Evolutionary conservation across 2,888 invertebrate species (phyloP).

Genomic region (Alcis repandata): DNA sequence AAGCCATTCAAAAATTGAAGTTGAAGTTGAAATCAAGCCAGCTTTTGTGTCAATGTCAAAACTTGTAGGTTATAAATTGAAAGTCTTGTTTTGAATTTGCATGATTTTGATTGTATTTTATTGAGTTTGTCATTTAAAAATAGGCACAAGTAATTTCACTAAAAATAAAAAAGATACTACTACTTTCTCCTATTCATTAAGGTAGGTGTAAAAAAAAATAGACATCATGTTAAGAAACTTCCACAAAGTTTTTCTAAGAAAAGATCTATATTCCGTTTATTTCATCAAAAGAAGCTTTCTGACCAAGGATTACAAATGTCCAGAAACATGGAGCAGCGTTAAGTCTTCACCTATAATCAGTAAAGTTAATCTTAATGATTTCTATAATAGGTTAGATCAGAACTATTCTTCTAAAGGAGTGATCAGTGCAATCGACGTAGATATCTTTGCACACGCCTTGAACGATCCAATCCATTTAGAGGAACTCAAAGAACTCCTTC

Average conservation of each 20-base stretch:
- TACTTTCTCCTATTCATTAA: neutral
- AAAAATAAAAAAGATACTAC: neutral
- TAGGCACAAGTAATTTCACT: neutral
- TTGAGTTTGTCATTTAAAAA: no score
- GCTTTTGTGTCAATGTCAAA: no score
- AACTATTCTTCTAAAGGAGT: slow-evolving; percentile 87
- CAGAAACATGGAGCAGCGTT: slow-evolving; percentile 90
- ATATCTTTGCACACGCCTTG: slow-evolving; percentile 91
- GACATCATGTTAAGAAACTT: slow-evolving; percentile 59
- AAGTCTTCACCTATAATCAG: slow-evolving; percentile 87
- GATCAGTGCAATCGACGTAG: slow-evolving; percentile 93
- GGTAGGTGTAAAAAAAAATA: neutral
- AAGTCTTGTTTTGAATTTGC: no score
- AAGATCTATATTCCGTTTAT: slow-evolving; percentile 41
- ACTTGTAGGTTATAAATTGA: no score
- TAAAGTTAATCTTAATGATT: slow-evolving; percentile 88
- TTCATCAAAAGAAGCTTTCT: slow-evolving; percentile 84
- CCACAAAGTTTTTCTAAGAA: slow-evolving; percentile 50
- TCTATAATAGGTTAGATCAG: slow-evolving; percentile 90
- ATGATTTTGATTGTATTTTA: no score
- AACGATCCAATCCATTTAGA: slow-evolving; percentile 86
- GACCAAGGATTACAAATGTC: slow-evolving; percentile 90
- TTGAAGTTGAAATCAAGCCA: no score
- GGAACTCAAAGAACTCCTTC: slow-evolving; percentile 90
- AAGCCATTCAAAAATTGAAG: no score